phyloP scores from a whole-genome alignment of 2,888 invertebrate genomes.

The Scaptodrosophila latifasciaeformis region DNA sequence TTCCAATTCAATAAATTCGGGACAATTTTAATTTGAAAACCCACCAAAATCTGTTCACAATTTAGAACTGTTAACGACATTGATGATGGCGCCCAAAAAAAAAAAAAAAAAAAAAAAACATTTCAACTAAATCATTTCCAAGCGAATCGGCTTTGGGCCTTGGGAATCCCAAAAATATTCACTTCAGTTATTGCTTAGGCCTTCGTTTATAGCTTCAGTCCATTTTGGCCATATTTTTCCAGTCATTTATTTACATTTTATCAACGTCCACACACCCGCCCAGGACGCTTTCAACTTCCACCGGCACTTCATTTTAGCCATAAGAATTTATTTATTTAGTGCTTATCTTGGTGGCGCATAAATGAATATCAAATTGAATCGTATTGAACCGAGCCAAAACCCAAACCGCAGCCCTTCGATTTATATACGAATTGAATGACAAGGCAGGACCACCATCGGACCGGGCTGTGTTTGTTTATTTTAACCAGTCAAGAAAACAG shows the following conservation, averaged over 20 bases:
- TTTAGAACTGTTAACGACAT: not conserved
- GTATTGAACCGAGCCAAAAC: too few species aligned
- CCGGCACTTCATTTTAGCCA: not conserved
- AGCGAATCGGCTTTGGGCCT: not conserved
- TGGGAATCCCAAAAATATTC: too few species aligned
- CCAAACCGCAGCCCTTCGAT: conserved; percentile 48
- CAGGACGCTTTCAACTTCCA: not conserved
- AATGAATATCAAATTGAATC: conserved; percentile 58
- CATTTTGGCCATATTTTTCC: conserved; percentile 52
- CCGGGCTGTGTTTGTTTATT: not conserved
- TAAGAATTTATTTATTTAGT: conserved; percentile 61
- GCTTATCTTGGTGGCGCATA: conserved; percentile 64
- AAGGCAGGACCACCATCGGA: conserved; percentile 15
- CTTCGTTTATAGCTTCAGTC: not conserved
- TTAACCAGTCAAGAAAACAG: not conserved
- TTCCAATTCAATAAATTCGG: conserved; percentile 44
- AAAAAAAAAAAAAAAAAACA: too few species aligned
- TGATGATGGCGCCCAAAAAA: not conserved
- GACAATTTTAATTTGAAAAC: conserved; percentile 54
- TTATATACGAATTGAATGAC: conserved; percentile 52
- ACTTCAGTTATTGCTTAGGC: too few species aligned
- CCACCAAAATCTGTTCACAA: conserved; percentile 9
- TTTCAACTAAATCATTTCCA: conserved; percentile 6
- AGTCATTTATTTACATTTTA: conserved; percentile 64
- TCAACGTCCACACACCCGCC: conserved; percentile 6